Evolutionary conservation across 2,113 vertebrate species (phyloP), one percentile per base, ranked within the genome.

Genomic region (Eptesicus fuscus): DNA sequence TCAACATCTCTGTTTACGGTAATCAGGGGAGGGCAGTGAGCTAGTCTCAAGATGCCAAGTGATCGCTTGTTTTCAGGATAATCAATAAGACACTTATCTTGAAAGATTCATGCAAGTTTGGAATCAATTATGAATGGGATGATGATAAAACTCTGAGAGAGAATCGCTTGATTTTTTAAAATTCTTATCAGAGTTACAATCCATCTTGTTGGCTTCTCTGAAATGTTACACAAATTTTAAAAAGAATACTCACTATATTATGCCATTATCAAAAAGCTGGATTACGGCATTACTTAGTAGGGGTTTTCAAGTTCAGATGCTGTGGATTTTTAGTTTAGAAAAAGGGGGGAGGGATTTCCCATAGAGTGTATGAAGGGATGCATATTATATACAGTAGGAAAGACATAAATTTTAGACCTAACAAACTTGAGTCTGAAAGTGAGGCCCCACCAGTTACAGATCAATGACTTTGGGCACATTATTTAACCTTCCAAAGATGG

Each of bases 1-100:
- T 98, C 97, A 96, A 94, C 59, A 9, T 80, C 83, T 94, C 96
- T 94, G 91, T 95, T 98, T 97, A 97, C 95, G 18, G 95, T 97
- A 97, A 98, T 87, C 95, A 93, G 97, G 76, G 83, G 61, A 93
- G 96, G 93, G 71, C 93, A 49, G 69, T 20, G 96, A 96, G 86
- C 69, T 23, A 93, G 84, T 87, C 82, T 86, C 78, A 84, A 91
- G 96, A 97, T 69, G 95, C 67, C 95, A 94, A 96, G 97, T 96
- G 96, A 98, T 96, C 78, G 22, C 93, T 85, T 93, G 94, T 94
- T 97, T 97, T 95, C 82, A 97, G 95, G 95, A 96, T 97, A 97
- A 98, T 98, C 98, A 97, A 98, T 98, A 97, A 96, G 94, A 98
- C 97, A 97, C 97, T 97, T 98, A 97, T 97, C 98, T 96, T 98